These are phyloP conservation scores for Neolamprologus hecqui DNA, from an alignment of 2,113 vertebrate species.

Conservation along the genomic window DNA sequence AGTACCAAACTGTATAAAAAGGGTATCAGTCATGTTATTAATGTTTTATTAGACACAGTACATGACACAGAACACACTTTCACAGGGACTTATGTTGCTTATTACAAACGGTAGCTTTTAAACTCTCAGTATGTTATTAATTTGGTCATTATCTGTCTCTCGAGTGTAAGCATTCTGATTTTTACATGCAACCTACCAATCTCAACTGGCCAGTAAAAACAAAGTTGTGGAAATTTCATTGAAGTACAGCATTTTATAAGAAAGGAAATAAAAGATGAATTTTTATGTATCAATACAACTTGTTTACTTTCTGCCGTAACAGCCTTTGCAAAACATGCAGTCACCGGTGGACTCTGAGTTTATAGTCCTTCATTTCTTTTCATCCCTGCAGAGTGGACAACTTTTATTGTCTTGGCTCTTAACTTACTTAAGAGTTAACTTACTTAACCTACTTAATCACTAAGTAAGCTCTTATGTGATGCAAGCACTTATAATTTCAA, in stretches of 20 bases:
- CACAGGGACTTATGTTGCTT: neutral
- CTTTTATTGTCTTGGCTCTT: neutral
- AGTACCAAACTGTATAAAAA: neutral
- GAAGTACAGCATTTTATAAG: neutral
- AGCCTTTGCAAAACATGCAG: neutral
- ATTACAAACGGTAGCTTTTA: neutral
- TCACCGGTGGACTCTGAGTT: rapidly evolving
- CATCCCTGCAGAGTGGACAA: neutral
- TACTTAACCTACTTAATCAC: neutral
- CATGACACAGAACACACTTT: neutral
- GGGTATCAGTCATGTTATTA: neutral
- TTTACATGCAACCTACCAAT: neutral
- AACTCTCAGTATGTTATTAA: neutral
- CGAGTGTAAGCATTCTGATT: neutral
- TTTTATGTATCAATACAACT: rapidly evolving
- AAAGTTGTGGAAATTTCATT: neutral
- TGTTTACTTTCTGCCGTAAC: neutral
- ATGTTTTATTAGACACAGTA: neutral
- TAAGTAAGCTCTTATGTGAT: neutral
- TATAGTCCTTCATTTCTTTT: neutral
- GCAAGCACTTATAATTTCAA: neutral
- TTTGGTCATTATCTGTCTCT: neutral
- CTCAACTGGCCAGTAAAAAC: neutral
- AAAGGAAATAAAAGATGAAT: neutral
- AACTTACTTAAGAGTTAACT: neutral